phyloP scores from a whole-genome alignment of 2,113 vertebrate genomes.

The Malurus melanocephalus region DNA sequence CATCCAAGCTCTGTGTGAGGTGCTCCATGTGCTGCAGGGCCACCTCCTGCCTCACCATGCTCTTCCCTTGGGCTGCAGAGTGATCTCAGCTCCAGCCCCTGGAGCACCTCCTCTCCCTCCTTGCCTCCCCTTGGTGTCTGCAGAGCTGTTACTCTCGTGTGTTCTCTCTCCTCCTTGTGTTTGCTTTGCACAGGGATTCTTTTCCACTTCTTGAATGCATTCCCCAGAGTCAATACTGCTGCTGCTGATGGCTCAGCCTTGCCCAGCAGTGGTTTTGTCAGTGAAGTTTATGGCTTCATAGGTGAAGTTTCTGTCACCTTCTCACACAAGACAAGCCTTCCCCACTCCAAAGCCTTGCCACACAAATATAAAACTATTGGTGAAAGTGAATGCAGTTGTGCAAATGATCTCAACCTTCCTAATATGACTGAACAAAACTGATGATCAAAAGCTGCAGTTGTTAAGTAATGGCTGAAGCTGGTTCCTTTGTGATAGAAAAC shows the following conservation, averaged over 20 bases:
- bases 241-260: neutral
- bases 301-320: neutral
- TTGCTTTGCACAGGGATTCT: neutral
- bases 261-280: too few species aligned
- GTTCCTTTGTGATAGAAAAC: neutral
- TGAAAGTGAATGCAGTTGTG: neutral
- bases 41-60: neutral
- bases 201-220: neutral
- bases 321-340: neutral
- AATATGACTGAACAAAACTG: neutral
- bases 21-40: neutral
- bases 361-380: neutral
- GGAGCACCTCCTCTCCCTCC: neutral
- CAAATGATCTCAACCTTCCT: neutral
- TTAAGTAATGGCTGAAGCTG: neutral
- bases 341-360: neutral
- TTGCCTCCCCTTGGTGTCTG: neutral
- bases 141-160: neutral
- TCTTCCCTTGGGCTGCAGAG: neutral
- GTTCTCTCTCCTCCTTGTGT: neutral
- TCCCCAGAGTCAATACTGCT: too few species aligned
- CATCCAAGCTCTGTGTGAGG: fast-evolving
- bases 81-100: fast-evolving
- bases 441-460: neutral
- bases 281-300: too few species aligned